Evolutionary conservation across 1,140 invertebrate species (phyloP).

Genomic region (Zaprionus camerounensis): DNA sequence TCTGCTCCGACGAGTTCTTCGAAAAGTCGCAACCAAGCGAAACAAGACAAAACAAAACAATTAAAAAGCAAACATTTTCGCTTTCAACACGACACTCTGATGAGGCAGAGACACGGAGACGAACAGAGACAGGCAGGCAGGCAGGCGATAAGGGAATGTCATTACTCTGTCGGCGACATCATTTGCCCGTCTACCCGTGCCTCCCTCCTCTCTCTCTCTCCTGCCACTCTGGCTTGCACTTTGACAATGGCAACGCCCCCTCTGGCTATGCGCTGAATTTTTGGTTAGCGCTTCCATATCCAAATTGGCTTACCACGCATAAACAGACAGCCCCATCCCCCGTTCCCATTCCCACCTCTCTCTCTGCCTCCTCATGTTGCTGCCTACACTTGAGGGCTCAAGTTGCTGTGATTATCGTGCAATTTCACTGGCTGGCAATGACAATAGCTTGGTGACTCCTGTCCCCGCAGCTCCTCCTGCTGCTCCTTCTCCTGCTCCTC

Average conservation of each 20-base stretch:
- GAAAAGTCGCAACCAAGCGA: background rate
- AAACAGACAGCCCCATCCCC: slow-evolving; percentile 48
- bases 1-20: background rate
- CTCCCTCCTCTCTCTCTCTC: slow-evolving; percentile 4
- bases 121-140: background rate
- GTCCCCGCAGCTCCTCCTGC: background rate
- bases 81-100: slow-evolving; percentile 34
- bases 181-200: slow-evolving; percentile 25
- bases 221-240: slow-evolving; percentile 56
- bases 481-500: slow-evolving; percentile 13
- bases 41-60: slow-evolving; percentile 38
- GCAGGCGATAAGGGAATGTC: slow-evolving; percentile 44
- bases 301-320: slow-evolving; percentile 82
- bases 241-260: slow-evolving; percentile 64
- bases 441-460: slow-evolving; percentile 55
- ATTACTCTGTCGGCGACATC: slow-evolving; percentile 62
- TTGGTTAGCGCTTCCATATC: slow-evolving; percentile 67
- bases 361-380: slow-evolving; percentile 1
- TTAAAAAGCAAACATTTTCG: slow-evolving; percentile 47
- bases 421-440: slow-evolving; percentile 61
- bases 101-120: background rate
- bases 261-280: slow-evolving; percentile 52
- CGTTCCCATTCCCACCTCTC: background rate
- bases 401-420: slow-evolving; percentile 81
- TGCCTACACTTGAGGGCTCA: slow-evolving; percentile 74